Conservation (phyloP, 2,113 vertebrate genomes). For the Mirza zaza region DNA sequence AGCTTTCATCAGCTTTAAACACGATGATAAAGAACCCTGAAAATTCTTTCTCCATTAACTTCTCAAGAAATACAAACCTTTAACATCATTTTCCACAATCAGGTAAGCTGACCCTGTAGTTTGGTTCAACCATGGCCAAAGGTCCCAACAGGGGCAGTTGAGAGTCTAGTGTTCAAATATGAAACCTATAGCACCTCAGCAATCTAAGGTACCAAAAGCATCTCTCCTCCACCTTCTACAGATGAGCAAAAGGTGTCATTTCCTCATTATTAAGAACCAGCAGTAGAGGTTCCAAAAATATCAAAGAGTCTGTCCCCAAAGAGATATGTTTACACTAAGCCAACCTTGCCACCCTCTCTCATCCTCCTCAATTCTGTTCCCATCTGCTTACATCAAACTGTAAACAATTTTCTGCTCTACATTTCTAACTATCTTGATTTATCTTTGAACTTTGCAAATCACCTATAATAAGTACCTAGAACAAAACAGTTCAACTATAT, state of each 20-base stretch:
- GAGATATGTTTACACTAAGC: not conserved
- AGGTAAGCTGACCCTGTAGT: not conserved
- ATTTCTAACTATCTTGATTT: not conserved
- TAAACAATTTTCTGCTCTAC: not conserved
- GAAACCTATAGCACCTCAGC: not conserved
- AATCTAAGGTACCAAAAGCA: not conserved
- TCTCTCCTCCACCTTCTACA: not conserved
- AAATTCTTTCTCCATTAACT: not conserved
- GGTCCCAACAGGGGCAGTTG: not conserved
- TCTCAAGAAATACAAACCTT: not conserved
- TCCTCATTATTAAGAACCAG: not conserved
- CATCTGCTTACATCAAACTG: not conserved
- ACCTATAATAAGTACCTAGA: not conserved
- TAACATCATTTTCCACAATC: not conserved
- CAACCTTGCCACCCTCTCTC: not conserved
- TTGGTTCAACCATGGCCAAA: not conserved
- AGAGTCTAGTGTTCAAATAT: not conserved
- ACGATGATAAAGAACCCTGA: not conserved
- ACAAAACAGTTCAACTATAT: not conserved
- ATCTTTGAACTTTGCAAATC: constrained; percentile 43
- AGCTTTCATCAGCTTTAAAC: not conserved
- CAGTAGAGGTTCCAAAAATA: not conserved
- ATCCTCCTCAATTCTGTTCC: not conserved
- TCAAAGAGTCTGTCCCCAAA: not conserved
- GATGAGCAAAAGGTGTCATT: not conserved